These are phyloP conservation scores for Hydriomena furcata DNA, from an alignment of 2,888 invertebrate genomes.

Conservation along the genomic window DNA sequence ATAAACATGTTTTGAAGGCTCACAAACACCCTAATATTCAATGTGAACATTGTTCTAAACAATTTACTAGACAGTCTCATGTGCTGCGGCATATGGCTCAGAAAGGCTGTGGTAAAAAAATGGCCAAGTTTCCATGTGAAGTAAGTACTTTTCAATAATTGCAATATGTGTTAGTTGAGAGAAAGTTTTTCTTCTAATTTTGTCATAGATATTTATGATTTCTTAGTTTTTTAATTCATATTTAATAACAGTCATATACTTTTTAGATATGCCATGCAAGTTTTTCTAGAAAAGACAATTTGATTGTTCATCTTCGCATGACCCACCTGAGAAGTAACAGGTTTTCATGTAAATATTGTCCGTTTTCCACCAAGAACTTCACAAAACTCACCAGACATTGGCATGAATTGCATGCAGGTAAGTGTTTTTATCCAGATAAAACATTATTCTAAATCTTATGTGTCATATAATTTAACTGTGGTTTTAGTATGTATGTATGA, in stretches of 20 bases:
- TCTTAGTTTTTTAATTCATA: too few species aligned
- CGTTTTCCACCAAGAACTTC: conserved; percentile 59
- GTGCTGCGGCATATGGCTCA: conserved; percentile 87
- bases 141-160: conserved; percentile 47
- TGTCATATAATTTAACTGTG: too few species aligned
- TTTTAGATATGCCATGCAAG: conserved; percentile 85
- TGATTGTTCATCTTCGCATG: conserved; percentile 89
- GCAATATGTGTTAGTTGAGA: too few species aligned
- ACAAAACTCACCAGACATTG: conserved; percentile 65
- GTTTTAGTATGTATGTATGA: too few species aligned
- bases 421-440: conserved; percentile 2
- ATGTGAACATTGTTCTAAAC: conserved; percentile 87
- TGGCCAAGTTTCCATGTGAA: conserved; percentile 57
- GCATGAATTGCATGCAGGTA: conserved; percentile 61
- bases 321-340: conserved; percentile 47
- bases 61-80: conserved; percentile 90
- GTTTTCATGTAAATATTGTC: conserved; percentile 62
- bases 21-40: conserved; percentile 77
- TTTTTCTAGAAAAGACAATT: conserved; percentile 89
- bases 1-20: conserved; percentile 87
- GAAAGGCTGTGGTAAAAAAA: conserved; percentile 85
- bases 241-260: conserved; percentile 5
- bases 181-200: too few species aligned
- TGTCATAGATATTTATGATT: too few species aligned
- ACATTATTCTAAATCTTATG: too few species aligned